A percentile compares a stretch with the other conserved stretches of the same genome.
These are phyloP conservation scores for Drosophila prosaltans DNA, from an alignment of 1,140 invertebrate genomes.

Conservation along the genomic window DNA sequence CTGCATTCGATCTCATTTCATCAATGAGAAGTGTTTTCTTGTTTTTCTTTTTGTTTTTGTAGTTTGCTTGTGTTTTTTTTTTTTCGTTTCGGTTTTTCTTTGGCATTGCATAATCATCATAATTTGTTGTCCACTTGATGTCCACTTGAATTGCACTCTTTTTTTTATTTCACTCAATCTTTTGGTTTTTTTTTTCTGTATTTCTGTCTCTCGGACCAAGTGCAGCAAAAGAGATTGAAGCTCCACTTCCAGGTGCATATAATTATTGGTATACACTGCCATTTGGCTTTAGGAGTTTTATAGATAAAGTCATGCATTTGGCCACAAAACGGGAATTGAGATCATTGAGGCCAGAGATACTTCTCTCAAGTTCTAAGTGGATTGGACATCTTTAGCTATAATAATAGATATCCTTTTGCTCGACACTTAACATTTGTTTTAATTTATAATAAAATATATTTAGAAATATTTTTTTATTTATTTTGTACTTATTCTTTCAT, in stretches of 20 bases:
- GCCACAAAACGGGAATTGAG: too few species aligned
- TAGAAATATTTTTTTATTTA: too few species aligned
- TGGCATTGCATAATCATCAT: conserved; percentile 72
- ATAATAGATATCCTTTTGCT: too few species aligned
- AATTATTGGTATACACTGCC: conserved; percentile 11
- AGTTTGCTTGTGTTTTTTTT: neutral
- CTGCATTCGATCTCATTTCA: conserved; percentile 28
- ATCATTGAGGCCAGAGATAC: too few species aligned
- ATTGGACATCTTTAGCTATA: too few species aligned
- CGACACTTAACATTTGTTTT: too few species aligned
- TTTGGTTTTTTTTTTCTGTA: conserved; percentile 21
- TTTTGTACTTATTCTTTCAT: too few species aligned
- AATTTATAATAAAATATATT: too few species aligned
- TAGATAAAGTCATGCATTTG: neutral
- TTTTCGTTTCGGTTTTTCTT: conserved; percentile 26
- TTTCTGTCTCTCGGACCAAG: conserved; percentile 46
- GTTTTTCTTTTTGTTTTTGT: conserved; percentile 20
- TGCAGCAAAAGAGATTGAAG: conserved; percentile 50
- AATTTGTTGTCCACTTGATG: conserved; percentile 78
- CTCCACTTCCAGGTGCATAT: conserved; percentile 44
- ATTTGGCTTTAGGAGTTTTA: neutral
- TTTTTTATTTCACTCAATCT: conserved; percentile 36
- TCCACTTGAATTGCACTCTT: conserved; percentile 74
- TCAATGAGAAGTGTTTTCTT: conserved; percentile 41
- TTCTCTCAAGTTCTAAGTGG: too few species aligned